Percentiles rank a stretch among this genome's conserved stretches.
phyloP scores from a whole-genome alignment of 2,888 invertebrate genomes.

The Fragum fragum region DNA sequence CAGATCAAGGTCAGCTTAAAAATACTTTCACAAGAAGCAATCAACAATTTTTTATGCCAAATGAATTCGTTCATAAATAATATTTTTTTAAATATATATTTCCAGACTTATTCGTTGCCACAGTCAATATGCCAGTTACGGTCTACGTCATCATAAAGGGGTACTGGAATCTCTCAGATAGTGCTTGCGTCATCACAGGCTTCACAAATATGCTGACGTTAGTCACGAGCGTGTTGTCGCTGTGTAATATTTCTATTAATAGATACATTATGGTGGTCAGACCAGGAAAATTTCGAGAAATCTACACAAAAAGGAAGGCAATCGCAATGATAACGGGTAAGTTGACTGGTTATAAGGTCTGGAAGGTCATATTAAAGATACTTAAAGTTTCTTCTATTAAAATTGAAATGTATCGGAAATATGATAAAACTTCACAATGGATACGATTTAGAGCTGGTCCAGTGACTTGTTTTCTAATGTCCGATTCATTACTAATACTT shows the following conservation, averaged over 20 bases:
- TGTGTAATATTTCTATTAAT: conserved; percentile 84
- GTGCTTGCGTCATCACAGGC: conserved; percentile 75
- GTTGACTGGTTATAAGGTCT: no score
- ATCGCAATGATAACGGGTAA: conserved; percentile 76
- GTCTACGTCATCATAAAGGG: conserved; percentile 72
- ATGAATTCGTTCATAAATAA: no score
- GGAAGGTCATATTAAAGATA: no score
- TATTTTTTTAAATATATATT: neutral
- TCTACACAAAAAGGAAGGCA: conserved; percentile 77
- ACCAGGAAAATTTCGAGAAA: conserved; percentile 68
- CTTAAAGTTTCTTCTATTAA: no score
- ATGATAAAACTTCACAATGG: no score
- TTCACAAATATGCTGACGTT: conserved; percentile 83
- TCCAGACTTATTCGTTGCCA: conserved; percentile 81
- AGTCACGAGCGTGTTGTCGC: conserved; percentile 82
- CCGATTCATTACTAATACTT: no score
- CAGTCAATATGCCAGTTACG: conserved; percentile 81
- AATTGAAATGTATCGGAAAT: no score
- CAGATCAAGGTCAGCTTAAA: no score
- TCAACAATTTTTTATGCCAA: no score
- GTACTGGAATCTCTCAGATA: conserved; percentile 69
- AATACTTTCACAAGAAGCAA: no score
- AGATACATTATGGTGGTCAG: conserved; percentile 82
- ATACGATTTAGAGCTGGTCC: no score
- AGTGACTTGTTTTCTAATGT: no score